Base-by-base conservation (phyloP, 2,888 invertebrate species). In the Drosophila longiperda region DNA sequence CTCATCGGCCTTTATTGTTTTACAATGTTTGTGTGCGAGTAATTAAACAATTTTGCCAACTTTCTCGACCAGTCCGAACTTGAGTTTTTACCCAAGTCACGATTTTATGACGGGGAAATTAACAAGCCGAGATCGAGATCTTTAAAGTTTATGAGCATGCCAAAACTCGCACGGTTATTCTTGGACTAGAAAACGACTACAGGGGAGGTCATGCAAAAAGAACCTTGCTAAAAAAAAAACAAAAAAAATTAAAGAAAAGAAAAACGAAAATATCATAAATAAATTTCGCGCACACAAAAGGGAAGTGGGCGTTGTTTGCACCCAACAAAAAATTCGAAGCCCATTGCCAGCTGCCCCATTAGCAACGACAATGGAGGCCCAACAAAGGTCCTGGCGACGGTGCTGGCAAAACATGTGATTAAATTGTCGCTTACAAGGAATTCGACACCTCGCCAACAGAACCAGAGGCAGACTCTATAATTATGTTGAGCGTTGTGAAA, bases 391-490 rank as follows among this genome's bases (percentile, higher is more conserved):
- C 76, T 75, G 68, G 65, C 60, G 38, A 48, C 45, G 49, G 53
- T 63, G 66, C 64, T 67, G 71, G 62, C 79, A 82, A 87, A 89
- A 89, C 87, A 89, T 87, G 50, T 87, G 87, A 87, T 87, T 87
- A 87, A 83, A 83, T 81, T 83, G 82, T 81, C 82, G 81, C 73
- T 82, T 75, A 77, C 81, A 89, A 67, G 82, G 89, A 89, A 89
- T 66, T 87, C 82, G 85, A 87, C 86, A 87, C 86, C 87, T 87
- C 72, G 29, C 20, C 49, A 26, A 29, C 45, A 45, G 45, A 23
- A 45, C 23, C 26, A n/a, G 40, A 15, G 66, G 60, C 78, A 62
- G 64, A 60, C 78, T 70, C 71, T 79, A 70, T 87, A 85, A 87
- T 85, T 85, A 85, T 70, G 59, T 42, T 32, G 67, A 48, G 66